Percentiles rank a stretch among this genome's conserved stretches.
phyloP scores from a whole-genome alignment of 2,113 vertebrate species.

The Caranx ignobilis region DNA sequence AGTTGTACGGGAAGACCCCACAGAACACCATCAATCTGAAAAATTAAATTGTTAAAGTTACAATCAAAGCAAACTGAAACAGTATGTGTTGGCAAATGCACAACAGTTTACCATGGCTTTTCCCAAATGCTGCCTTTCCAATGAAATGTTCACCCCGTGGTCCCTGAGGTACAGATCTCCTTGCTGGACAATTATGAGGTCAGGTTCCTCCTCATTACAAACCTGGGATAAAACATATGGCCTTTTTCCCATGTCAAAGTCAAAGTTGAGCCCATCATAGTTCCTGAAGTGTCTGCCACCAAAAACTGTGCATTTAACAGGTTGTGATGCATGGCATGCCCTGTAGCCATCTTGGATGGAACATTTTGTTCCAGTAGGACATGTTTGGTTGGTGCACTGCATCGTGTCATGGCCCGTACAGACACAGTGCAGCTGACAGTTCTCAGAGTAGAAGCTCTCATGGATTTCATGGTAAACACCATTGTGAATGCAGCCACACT shows the following conservation, averaged over 20 bases:
- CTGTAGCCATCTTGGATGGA: constrained; percentile 49
- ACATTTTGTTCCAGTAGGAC: constrained; percentile 58
- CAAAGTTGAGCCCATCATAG: constrained; percentile 63
- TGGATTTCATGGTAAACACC: constrained; percentile 47
- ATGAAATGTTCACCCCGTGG: constrained; percentile 46
- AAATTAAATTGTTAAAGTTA: background rate
- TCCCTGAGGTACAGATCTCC: constrained; percentile 58
- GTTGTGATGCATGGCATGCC: constrained; percentile 46
- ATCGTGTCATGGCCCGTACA: constrained; percentile 54
- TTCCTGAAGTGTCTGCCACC: constrained; percentile 61
- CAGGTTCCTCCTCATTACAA: background rate
- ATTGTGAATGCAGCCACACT: constrained; percentile 52
- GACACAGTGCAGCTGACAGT: constrained; percentile 55
- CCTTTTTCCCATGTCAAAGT: constrained; percentile 70
- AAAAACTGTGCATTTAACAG: constrained; percentile 53
- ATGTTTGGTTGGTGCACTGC: constrained; percentile 50
- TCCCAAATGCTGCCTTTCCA: constrained; percentile 45
- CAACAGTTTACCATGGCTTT: constrained; percentile 59
- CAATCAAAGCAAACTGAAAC: background rate
- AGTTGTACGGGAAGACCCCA: constrained; percentile 22
- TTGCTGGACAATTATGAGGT: constrained; percentile 37
- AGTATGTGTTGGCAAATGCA: background rate
- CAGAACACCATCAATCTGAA: constrained; percentile 41
- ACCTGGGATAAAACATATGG: constrained; percentile 58
- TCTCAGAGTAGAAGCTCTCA: constrained; percentile 53